Evolutionary conservation across 2,113 vertebrate genomes (phyloP).

Genomic region (Corydoras sp.): DNA sequence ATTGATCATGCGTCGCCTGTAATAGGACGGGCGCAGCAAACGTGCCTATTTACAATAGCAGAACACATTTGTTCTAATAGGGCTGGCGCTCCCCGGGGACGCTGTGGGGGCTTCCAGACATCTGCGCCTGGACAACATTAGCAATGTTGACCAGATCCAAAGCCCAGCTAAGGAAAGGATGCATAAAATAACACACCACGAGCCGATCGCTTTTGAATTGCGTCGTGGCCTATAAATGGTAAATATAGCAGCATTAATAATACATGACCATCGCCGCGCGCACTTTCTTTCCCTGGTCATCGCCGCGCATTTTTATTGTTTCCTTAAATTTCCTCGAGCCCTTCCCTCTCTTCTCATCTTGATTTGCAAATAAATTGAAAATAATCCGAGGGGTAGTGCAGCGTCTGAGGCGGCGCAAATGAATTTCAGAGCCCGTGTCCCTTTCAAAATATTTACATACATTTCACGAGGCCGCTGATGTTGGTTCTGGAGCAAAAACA

Average conservation of each 20-base stretch:
- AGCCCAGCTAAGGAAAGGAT: constrained; percentile 52
- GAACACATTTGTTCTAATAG: constrained; percentile 99
- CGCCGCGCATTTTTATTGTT: constrained; percentile 80
- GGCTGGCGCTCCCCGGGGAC: constrained; percentile 89
- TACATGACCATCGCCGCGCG: constrained; percentile 6
- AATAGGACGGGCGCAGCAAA: constrained; percentile 99
- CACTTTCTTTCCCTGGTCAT: constrained; percentile 67
- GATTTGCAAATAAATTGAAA: constrained; percentile 99
- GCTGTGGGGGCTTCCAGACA: constrained; percentile 89
- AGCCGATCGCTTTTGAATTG: constrained; percentile 61
- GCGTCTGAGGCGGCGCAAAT: constrained; percentile 81
- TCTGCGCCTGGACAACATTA: constrained; percentile 96
- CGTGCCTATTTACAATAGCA: constrained; percentile 99
- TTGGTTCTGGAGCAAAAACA: constrained; percentile 90
- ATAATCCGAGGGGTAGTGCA: constrained; percentile 92
- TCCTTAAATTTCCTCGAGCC: constrained; percentile 84
- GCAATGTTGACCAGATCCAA: constrained; percentile 83
- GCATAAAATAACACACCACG: constrained; percentile 44
- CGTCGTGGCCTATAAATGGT: constrained; percentile 64
- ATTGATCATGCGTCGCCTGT: constrained; percentile 99
- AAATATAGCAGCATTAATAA: constrained; percentile 66
- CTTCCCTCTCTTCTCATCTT: constrained; percentile 86
- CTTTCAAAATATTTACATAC: constrained; percentile 99
- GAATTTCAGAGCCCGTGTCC: constrained; percentile 95
- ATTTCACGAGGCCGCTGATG: constrained; percentile 94